Base-by-base conservation (phyloP, 2,797 vertebrate genomes). In the Delichon dasypus region DNA sequence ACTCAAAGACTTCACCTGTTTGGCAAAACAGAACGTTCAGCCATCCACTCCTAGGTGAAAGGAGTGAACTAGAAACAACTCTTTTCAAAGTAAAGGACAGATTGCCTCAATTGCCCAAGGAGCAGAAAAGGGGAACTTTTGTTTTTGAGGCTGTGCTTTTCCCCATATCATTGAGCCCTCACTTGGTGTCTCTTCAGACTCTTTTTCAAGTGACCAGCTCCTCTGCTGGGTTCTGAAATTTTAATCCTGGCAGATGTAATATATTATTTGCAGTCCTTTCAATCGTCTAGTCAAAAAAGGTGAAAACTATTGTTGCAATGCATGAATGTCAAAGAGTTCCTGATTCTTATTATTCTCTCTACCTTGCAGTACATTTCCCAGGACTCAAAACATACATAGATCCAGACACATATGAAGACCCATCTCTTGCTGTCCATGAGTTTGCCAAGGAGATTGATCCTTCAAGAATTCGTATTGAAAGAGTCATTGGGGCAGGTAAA, bases 381-480 rank as follows among this genome's bases (percentile, higher is more conserved):
- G 99, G 99, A 85, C 97, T 99, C 94, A 99, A 99, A 98, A 99
- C 99, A 5, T 99, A 99, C 26, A 98, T 99, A 92, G 99, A 99
- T 97, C 99, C 99, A 40, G 99, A 99, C 92, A 99, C 99, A 0
- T 99, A 99, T 64, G 99, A 99, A 98, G 99, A 99, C 81, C 99
- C 99, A 58, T 98, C 98, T 38, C 98, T 99, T 94, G 99, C 99
- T 76, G 98, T 99, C 92, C 99, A 99, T 95, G 99, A 99, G 93
- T 99, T 99, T 95, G 98, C 99, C 85, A 99, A 99, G 97, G 99
- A 99, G 97, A 99, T 99, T 88, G 99, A 99, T 93, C 99, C 99
- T 42, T 99, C 99, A 71, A 98, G 98, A 95, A 99, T 99, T 89
- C 99, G 99, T 72, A 99, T 99, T 62, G 99, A 99, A 95, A 99